Evolutionary conservation across 2,888 invertebrate genomes (phyloP).

Genomic region (Pollenia amentaria): DNA sequence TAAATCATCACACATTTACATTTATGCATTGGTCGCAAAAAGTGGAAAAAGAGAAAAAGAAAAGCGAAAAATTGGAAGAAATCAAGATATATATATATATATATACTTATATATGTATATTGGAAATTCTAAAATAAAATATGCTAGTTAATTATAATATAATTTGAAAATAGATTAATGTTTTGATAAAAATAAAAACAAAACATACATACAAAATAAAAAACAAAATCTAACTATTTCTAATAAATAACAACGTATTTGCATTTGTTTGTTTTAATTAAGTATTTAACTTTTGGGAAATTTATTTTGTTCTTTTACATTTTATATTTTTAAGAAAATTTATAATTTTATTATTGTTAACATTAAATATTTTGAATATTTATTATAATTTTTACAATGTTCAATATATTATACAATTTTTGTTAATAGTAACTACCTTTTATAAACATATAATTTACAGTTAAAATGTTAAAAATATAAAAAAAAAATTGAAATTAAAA

Average conservation of each 20-base stretch:
- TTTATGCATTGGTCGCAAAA: neutral
- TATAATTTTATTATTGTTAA: slow-evolving; percentile 31
- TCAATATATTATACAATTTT: slow-evolving; percentile 27
- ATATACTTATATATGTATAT: neutral
- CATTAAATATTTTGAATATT: slow-evolving; percentile 59
- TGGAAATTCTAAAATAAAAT: neutral
- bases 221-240: neutral
- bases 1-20: neutral
- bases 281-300: slow-evolving; percentile 42
- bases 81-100: slow-evolving; percentile 26
- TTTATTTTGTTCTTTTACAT: slow-evolving; percentile 48
- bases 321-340: slow-evolving; percentile 19
- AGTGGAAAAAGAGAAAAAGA: slow-evolving; percentile 18
- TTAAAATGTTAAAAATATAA: neutral
- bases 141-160: neutral
- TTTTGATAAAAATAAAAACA: neutral
- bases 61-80: slow-evolving; percentile 59
- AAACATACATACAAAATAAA: neutral
- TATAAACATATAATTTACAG: slow-evolving; percentile 21
- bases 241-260: slow-evolving; percentile 57
- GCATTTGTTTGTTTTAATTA: slow-evolving; percentile 31
- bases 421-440: slow-evolving; percentile 19
- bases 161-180: neutral
- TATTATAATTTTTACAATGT: slow-evolving; percentile 33
- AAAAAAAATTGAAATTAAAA: slow-evolving; percentile 23